Conservation (phyloP, 2,113 vertebrate species). For the Monopterus albus region DNA sequence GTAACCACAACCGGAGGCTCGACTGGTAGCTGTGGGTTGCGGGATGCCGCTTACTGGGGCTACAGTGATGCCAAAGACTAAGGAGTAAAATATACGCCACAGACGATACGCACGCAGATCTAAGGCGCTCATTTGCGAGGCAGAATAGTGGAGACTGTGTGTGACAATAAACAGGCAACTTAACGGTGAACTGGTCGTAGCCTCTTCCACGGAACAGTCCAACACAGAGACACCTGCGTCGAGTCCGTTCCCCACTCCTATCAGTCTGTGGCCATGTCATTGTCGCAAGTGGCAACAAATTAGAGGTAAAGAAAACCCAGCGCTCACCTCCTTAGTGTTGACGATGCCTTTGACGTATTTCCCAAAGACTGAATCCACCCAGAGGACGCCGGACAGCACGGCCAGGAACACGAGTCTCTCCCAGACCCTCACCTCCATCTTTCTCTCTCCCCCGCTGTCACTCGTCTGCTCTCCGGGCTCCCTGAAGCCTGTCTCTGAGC, state of each 20-base stretch:
- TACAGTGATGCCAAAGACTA: slow-evolving; percentile 24
- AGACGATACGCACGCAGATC: slow-evolving; percentile 36
- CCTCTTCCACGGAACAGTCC: slow-evolving; percentile 16
- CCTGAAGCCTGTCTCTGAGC: slow-evolving; percentile 41
- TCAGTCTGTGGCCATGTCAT: slow-evolving; percentile 19
- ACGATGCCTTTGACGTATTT: slow-evolving; percentile 86
- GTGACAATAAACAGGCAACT: slow-evolving; percentile 40
- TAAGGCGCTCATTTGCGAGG: slow-evolving; percentile 21
- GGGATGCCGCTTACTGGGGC: slow-evolving; percentile 15
- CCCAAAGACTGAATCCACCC: slow-evolving; percentile 71
- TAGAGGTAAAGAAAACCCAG: neutral
- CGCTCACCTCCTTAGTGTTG: slow-evolving; percentile 83
- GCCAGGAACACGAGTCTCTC: slow-evolving; percentile 78
- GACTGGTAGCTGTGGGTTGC: neutral
- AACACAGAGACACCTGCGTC: slow-evolving; percentile 58
- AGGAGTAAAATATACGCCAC: slow-evolving; percentile 47
- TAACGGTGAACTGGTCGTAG: neutral
- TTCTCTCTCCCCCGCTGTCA: slow-evolving; percentile 66
- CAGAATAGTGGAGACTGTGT: neutral
- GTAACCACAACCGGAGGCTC: neutral
- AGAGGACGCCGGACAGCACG: slow-evolving; percentile 76
- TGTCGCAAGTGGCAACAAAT: slow-evolving; percentile 38
- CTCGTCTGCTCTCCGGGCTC: slow-evolving; percentile 60
- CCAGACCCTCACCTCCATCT: slow-evolving; percentile 80
- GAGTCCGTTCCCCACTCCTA: neutral